Conservation (phyloP, 2,113 vertebrate genomes). For the Lagopus muta region DNA sequence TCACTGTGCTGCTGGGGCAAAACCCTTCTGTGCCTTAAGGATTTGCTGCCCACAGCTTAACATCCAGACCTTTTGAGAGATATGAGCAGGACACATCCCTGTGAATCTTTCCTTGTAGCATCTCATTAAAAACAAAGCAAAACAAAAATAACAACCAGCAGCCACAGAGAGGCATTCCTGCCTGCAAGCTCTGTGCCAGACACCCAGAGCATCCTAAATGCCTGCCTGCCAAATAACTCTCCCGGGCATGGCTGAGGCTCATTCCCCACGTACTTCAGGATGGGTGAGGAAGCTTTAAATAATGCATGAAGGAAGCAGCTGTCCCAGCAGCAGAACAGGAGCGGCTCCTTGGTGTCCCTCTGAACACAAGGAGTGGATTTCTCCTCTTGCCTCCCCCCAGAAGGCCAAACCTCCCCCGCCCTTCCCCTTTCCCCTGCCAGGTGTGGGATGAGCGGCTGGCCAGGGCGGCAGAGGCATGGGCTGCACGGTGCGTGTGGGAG, state of each 20-base stretch:
- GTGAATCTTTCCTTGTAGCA: fast-evolving
- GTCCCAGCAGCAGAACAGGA: neutral
- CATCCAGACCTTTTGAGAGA: neutral
- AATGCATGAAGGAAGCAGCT: conserved; percentile 12
- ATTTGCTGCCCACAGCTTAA: neutral
- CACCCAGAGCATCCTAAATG: neutral
- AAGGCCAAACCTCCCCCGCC: neutral
- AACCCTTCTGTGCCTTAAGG: neutral
- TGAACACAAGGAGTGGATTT: neutral
- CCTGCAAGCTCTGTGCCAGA: neutral
- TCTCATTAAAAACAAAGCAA: too few species aligned
- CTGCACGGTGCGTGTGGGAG: conserved; percentile 86
- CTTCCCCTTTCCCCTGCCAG: conserved; percentile 64
- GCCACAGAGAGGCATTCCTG: neutral
- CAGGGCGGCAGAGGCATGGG: conserved; percentile 87
- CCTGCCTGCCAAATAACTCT: conserved; percentile 7
- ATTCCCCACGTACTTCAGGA: neutral
- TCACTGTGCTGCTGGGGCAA: neutral
- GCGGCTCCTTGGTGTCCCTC: neutral
- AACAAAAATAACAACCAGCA: fast-evolving
- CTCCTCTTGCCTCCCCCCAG: neutral
- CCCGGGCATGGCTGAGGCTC: neutral
- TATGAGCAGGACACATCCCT: fast-evolving
- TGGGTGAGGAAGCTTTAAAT: conserved; percentile 7
- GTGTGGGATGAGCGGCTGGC: conserved; percentile 88